phyloP scores from a whole-genome alignment of 2,888 invertebrate species.

The Ormyrus thymus region DNA sequence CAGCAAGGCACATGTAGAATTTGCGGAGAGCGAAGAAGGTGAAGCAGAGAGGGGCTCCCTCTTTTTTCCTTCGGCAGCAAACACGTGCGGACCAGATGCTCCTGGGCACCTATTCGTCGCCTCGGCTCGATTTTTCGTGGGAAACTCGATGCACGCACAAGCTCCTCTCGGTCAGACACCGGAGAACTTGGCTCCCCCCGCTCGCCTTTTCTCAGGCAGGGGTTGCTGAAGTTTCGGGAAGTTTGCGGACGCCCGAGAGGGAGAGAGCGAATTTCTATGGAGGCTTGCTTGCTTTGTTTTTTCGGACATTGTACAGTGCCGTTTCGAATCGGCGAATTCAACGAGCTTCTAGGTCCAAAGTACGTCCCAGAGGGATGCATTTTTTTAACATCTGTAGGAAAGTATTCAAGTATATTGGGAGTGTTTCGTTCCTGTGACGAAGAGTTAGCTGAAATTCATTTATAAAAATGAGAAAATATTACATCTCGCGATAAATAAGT shows the following conservation, averaged over 20 bases:
- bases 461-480: no score
- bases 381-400: no score
- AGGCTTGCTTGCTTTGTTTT: no score
- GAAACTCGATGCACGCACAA: neutral
- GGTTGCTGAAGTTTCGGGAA: slow-evolving; percentile 14
- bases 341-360: no score
- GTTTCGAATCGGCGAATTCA: no score
- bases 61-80: slow-evolving; percentile 26
- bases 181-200: no score
- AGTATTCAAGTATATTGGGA: no score
- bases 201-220: neutral
- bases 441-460: no score
- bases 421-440: no score
- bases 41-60: neutral
- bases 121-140: slow-evolving; percentile 3
- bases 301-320: no score
- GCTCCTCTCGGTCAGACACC: neutral
- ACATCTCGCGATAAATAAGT: no score
- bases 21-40: neutral
- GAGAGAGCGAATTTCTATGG: neutral
- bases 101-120: slow-evolving; percentile 25
- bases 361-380: no score
- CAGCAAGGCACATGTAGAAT: neutral
- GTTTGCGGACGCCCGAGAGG: neutral
- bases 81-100: slow-evolving; percentile 62